Conservation (phyloP, 2,113 vertebrate genomes). For the Salvator merianae region DNA sequence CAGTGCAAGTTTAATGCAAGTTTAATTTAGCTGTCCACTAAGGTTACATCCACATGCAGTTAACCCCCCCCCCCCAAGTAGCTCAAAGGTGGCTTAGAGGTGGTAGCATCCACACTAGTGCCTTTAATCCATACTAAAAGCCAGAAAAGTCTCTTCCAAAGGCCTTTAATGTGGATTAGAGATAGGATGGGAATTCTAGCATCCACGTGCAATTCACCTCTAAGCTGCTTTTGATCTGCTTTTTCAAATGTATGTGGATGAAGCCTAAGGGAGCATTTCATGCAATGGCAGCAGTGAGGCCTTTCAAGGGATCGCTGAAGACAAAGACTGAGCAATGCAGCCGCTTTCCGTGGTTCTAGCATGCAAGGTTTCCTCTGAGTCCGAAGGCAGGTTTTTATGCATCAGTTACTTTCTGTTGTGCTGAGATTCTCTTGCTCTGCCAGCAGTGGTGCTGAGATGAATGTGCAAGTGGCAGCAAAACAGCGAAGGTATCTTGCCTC, state of each 20-base stretch:
- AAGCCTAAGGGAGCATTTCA: neutral
- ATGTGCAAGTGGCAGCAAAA: slow-evolving; percentile 40
- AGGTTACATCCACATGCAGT: neutral
- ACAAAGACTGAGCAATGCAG: slow-evolving; percentile 22
- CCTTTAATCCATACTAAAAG: too few relatives aligned
- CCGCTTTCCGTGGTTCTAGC: neutral
- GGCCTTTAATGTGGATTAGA: too few relatives aligned
- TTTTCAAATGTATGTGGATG: too few relatives aligned
- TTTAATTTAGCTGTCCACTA: neutral
- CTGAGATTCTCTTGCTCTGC: neutral
- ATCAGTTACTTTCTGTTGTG: neutral
- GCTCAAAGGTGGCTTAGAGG: too few relatives aligned
- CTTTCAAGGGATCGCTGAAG: slow-evolving; percentile 25
- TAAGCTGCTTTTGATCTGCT: too few relatives aligned
- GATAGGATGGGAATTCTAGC: too few relatives aligned
- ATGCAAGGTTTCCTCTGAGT: neutral
- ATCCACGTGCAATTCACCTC: too few relatives aligned
- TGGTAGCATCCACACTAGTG: too few relatives aligned
- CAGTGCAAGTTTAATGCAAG: neutral
- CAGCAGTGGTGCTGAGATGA: slow-evolving; percentile 17
- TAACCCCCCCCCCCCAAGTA: too few relatives aligned
- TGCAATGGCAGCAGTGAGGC: slow-evolving; percentile 17
- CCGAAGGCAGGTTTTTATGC: neutral
- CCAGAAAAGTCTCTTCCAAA: too few relatives aligned
- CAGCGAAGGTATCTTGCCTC: slow-evolving; percentile 34